phyloP scores from a whole-genome alignment of 2,113 vertebrate species.

The Hiodon tergisus region DNA sequence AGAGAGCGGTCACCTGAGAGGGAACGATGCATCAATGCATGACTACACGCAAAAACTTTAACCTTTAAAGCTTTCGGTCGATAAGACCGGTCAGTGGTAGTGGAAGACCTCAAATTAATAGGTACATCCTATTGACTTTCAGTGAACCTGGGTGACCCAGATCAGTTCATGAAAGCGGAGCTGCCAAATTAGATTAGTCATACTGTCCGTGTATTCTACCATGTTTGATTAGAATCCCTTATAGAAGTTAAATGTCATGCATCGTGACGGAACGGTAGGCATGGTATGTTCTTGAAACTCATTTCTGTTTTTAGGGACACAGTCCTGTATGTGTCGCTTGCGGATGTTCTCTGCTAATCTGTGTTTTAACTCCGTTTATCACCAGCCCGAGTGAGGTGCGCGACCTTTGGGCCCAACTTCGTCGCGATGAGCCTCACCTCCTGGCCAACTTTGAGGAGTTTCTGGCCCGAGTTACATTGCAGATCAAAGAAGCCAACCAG shows the following conservation, averaged over 20 bases:
- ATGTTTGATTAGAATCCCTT: neutral
- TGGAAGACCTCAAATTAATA: slow-evolving; percentile 35
- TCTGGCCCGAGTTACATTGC: slow-evolving; percentile 72
- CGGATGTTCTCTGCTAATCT: neutral
- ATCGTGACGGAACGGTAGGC: neutral
- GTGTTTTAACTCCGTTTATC: slow-evolving; percentile 14
- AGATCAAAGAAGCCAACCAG: slow-evolving; percentile 79
- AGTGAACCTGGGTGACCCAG: neutral
- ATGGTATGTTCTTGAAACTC: neutral
- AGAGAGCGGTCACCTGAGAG: too few relatives aligned
- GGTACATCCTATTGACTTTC: slow-evolving; percentile 32
- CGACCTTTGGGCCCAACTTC: slow-evolving; percentile 76
- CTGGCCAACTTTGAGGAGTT: slow-evolving; percentile 85
- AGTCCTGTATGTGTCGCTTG: neutral
- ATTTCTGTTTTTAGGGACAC: neutral
- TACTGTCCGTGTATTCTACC: slow-evolving; percentile 24
- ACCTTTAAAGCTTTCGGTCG: slow-evolving; percentile 37
- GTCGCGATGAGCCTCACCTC: slow-evolving; percentile 73
- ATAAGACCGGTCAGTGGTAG: slow-evolving; percentile 31
- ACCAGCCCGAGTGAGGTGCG: slow-evolving; percentile 71
- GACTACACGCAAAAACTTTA: slow-evolving; percentile 23
- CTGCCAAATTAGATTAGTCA: slow-evolving; percentile 36
- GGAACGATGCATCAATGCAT: slow-evolving; percentile 17
- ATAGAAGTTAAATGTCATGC: neutral
- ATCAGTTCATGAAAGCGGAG: slow-evolving; percentile 1